Base-by-base conservation (phyloP, 2,888 invertebrate species). In the Drosophila buzzatii region DNA sequence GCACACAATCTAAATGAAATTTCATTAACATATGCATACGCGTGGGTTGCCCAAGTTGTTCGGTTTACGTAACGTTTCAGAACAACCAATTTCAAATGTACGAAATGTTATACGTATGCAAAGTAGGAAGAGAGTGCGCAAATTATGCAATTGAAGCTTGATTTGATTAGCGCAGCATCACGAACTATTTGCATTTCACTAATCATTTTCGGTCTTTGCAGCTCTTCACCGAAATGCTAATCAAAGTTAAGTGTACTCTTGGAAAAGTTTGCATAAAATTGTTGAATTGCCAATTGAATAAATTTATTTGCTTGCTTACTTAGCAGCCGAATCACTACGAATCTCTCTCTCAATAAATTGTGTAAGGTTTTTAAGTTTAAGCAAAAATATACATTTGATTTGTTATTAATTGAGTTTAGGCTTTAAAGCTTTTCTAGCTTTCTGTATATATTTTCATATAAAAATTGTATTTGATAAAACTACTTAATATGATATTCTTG, bases 21-120 rank as follows among this genome's bases (percentile, higher is more conserved):
- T 39, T 27, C 41, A 79, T 79, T 70, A 70, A 39, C 69, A 73
- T 57, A 41, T 56, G 69, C 60, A 51, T 7, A 14, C 14, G 53
- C 37, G 74, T 73, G 69, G 79, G 79, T 14, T 10, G 2, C n/a
- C 35, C 23, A 51, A 61, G 49, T 49, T 44, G 44, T 44, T 64
- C 31, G 57, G 62, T 44, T 47, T 61, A 31, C 31, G 18, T 27
- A 53, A 47, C 58, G 49, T 55, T 60, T 58, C 58, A 27, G 51
- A 68, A 65, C 52, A 63, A 70, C 56, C 70, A 59, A 45, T 18
- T 27, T 37, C 49, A 53, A 66, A 31, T 18, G 55, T 42, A 55
- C 51, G 51, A 61, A 57, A 44, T 51, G 41, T 27, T 61, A 23
- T 23, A 27, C 27, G 23, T 60, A 67, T 57, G 64, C 47, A 39